Evolutionary conservation across 2,113 vertebrate species (phyloP), one percentile per base, ranked within the genome.

Genomic region (Entomyzon cyanotis): DNA sequence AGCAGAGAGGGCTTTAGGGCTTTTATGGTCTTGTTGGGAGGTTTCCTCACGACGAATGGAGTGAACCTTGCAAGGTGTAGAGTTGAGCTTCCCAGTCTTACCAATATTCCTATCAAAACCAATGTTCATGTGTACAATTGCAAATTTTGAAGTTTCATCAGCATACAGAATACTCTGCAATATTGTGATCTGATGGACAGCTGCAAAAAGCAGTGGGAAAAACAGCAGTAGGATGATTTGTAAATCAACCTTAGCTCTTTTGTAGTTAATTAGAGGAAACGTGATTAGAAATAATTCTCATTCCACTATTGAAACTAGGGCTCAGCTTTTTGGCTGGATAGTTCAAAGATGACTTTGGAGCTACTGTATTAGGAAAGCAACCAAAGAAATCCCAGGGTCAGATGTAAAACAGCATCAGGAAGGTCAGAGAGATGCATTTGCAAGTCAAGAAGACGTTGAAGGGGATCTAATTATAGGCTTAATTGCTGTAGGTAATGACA

Each of bases 381-480:
- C 35, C 8, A 42, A 46, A 87, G 55, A 37, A 81, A 75, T 84
- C 58, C 86, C 70, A 84, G 92, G 71, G 91, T 85, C 91, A 89
- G 78, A 94, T 84, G 89, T 95, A 95, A 79, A 93, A 84, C 84
- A 70, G 75, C 79, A 91, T 74, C n/a, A 35, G 63, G 65, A 95
- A 96, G 89, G 95, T 92, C 70, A 94, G 84, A 96, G 68, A 86
- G 35, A 52, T 74, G 63, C 19, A 80, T 94, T 83, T 88, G 80
- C 90, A 96, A 96, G 94, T 96, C 95, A 97, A 94, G 93, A 92
- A 77, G 89, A 93, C 75, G 28, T 63, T 88, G 78, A 95, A 96
- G 88, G 95, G 82, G 91, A 95, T 77, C 62, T 88, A 95, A 96
- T 96, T 96, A 95, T 91, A 93, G 92, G 35, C 89, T 96, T 96